Percentiles rank a stretch among this genome's conserved stretches.
Conservation (phyloP, 2,113 vertebrate species). For the Coturnix japonica region DNA sequence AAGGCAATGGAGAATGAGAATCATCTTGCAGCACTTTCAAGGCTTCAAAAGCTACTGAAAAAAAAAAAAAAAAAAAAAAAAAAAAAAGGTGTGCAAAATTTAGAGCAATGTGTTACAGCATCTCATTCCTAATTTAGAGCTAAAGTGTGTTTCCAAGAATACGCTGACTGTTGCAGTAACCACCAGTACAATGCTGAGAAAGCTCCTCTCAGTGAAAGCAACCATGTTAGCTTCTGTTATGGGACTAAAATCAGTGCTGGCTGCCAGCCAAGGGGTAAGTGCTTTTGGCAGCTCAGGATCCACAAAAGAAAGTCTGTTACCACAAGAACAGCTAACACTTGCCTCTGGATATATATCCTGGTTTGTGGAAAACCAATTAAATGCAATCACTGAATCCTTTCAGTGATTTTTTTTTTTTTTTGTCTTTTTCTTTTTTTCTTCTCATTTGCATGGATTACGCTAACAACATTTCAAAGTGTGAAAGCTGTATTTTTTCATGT, state of each 20-base stretch:
- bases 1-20: not conserved
- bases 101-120: slow-evolving; percentile 19
- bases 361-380: slow-evolving; percentile 50
- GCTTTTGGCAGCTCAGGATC: slow-evolving; percentile 29
- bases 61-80: too few species aligned
- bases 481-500: not conserved
- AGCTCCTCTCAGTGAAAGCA: slow-evolving; percentile 33
- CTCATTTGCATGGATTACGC: not conserved
- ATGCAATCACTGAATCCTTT: not conserved
- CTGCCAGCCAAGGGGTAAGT: slow-evolving; percentile 43
- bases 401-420: not conserved
- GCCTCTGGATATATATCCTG: slow-evolving; percentile 18
- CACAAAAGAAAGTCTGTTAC: slow-evolving; percentile 22
- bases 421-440: not conserved
- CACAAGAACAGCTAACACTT: slow-evolving; percentile 16
- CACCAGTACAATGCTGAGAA: slow-evolving; percentile 35
- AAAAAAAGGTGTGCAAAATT: slow-evolving; percentile 44
- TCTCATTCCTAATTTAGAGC: slow-evolving; percentile 49
- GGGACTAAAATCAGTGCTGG: slow-evolving; percentile 43
- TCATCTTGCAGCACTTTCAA: slow-evolving; percentile 32
- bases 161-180: slow-evolving; percentile 27
- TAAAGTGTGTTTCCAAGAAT: slow-evolving; percentile 34
- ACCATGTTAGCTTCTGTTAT: slow-evolving; percentile 2
- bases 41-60: slow-evolving; percentile 12
- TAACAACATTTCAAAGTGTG: slow-evolving; percentile 7